Conservation (phyloP, 2,888 invertebrate species). For the Folsomia candida region DNA sequence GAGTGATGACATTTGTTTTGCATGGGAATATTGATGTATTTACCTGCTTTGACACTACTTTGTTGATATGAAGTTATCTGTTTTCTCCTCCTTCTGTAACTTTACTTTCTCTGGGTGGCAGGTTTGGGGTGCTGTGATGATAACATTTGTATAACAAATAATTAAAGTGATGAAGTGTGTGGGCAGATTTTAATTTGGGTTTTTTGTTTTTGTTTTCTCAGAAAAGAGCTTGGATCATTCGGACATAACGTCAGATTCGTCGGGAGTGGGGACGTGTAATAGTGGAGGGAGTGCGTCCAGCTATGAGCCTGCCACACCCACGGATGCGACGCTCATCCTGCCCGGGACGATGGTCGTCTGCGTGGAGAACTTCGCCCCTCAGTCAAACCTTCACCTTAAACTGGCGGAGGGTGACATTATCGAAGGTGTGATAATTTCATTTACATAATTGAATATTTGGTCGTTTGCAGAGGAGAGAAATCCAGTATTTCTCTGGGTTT, state of each 20-base stretch:
- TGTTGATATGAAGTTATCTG: no score
- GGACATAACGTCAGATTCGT: slow-evolving; percentile 88
- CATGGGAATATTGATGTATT: no score
- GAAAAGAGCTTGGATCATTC: slow-evolving; percentile 88
- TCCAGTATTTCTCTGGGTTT: not conserved
- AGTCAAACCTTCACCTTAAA: slow-evolving; percentile 72
- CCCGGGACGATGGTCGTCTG: slow-evolving; percentile 75
- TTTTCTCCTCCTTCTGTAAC: no score
- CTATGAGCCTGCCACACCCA: slow-evolving; percentile 53
- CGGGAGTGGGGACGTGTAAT: slow-evolving; percentile 84
- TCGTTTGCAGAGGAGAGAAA: not conserved
- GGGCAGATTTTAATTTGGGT: no score
- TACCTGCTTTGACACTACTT: no score
- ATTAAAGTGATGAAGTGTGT: no score
- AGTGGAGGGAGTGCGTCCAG: slow-evolving; percentile 59
- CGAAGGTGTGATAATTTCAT: slow-evolving; percentile 64
- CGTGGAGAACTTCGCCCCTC: slow-evolving; percentile 76
- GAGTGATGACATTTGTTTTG: no score
- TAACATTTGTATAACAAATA: no score
- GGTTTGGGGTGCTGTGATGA: no score
- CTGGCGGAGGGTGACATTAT: slow-evolving; percentile 86
- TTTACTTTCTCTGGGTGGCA: no score
- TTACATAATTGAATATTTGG: not conserved
- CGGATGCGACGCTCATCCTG: slow-evolving; percentile 71
- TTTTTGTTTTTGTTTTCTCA: slow-evolving; percentile 56